Base-by-base conservation (phyloP, 2,888 invertebrate genomes). In the Acleris holmiana region DNA sequence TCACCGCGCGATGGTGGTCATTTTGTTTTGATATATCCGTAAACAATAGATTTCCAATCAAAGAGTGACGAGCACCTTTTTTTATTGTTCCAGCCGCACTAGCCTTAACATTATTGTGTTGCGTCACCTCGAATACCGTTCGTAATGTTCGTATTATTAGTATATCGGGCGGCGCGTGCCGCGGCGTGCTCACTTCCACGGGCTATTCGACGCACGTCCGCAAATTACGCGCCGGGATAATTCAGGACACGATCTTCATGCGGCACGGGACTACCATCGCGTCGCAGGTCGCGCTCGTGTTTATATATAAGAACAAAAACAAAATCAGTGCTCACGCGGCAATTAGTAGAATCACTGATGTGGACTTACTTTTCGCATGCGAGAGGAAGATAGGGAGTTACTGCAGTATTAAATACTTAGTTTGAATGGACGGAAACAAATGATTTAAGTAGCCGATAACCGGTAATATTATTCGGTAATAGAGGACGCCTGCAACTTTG, bases 151-250 rank as follows among this genome's bases (percentile, higher is more conserved):
- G 64, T 64, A 54, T 59, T 64, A 62, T 62, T 46, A 54, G 63
- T 63, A 58, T 63, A 64, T 64, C 58, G 64, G 64, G 44, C 17
- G 40, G 46, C 41, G 58, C 50, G 59, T 63, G 59, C 57, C 51
- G 55, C 60, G 50, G 44, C 44, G 46, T 55, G 23, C 18, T 60
- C 41, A 48, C 49, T 55, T 35, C 55, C 47, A 51, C 23, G 47
- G 59, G 54, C 35, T 61, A 73, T 72, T 69, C 73, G 23, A 40
- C 21, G 66, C 72, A 72, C 74, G 74, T 72, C 64, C 67, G 51
- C 69, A 61, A 71, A 71, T 72, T 74, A 73, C 70, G 69, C 63
- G 46, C 58, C 65, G 67, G 68, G 68, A 71, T 71, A 69, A 74
- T 73, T 74, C 71, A 57, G 61, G 67, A 69, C 63, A 65, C 67